Evolutionary conservation across 2,797 vertebrate genomes (phyloP), one percentile per base, ranked within the genome.

Genomic region (Sylvilagus floridanus): DNA sequence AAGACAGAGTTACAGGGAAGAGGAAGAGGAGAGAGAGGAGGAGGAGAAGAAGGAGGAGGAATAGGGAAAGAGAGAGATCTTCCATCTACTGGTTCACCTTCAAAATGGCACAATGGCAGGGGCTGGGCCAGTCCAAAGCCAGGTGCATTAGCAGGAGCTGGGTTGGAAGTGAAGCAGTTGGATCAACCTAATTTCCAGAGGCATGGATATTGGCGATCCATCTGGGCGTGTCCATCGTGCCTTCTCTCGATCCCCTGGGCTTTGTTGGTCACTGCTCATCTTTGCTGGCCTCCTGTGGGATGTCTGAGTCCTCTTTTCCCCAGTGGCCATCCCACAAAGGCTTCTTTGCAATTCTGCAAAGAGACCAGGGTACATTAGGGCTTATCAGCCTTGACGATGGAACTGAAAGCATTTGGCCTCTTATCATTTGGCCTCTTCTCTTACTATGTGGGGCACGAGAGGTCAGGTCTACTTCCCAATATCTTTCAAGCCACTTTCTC

Each of bases 121-220:
- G 42, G 42, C 42, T 42, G 42, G 42, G 42, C 7, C 42, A 42
- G 42, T 42, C 42, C 42, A 42, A 42, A 42, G 42, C 42, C 42
- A 42, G 42, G 42, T 7, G 42, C 42, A 42, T 42, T 42, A 42
- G 42, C 42, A 42, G 42, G 42, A 42, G 42, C 42, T 42, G 42
- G 42, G 42, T 42, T 42, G 42, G 42, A 42, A 42, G 42, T 42
- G 42, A 7, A 42, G 7, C 42, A 42, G 42, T 42, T 42, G 42
- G 42, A n/a, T n/a, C 62, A 78, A 37, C 5, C 7, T 32, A 17
- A 14, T 79, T 93, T 73, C 37, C 24, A 21, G 87, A 83, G 17
- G 26, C 11, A 0, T 21, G 37, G 66, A n/a, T 2, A 54, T 26
- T 11, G 3, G 11, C 12, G 0, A 83, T 28, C 65, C 14, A 0